These are phyloP conservation scores for Megaustenia siamemsis DNA, from an alignment of 2,888 invertebrate genomes.

Conservation along the genomic window DNA sequence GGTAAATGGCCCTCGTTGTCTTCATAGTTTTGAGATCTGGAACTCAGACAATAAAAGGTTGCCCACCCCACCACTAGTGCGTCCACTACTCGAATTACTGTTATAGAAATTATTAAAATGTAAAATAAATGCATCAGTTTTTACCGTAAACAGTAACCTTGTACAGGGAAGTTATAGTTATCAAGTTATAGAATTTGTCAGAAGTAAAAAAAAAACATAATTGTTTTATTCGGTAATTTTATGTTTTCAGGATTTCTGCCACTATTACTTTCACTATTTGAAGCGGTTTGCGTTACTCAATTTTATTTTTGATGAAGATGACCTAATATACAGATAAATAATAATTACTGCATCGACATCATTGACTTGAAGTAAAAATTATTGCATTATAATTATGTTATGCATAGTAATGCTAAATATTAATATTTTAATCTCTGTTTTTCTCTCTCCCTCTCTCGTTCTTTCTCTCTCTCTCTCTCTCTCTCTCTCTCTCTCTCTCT, in stretches of 20 bases:
- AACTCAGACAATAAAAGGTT: too few relatives aligned
- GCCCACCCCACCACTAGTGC: too few relatives aligned
- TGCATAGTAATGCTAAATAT: neutral
- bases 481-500: constrained; percentile 35
- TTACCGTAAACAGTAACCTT: too few relatives aligned
- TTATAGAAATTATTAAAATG: too few relatives aligned
- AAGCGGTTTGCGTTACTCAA: neutral
- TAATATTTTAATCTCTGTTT: neutral
- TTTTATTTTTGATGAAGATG: neutral
- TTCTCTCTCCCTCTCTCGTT: neutral
- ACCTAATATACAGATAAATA: neutral
- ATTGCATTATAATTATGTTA: neutral
- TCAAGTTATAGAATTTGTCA: too few relatives aligned
- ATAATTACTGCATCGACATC: neutral
- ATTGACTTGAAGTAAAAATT: neutral
- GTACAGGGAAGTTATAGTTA: too few relatives aligned
- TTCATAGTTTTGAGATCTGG: too few relatives aligned
- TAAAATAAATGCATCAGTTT: too few relatives aligned
- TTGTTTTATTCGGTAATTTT: too few relatives aligned
- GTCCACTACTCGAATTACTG: too few relatives aligned
- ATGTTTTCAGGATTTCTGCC: neutral
- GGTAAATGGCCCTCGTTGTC: too few relatives aligned
- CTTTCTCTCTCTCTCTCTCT: constrained; percentile 9
- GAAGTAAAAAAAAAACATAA: too few relatives aligned
- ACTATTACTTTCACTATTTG: neutral